These are phyloP conservation scores for Globia sparganii DNA, from an alignment of 2,888 invertebrate species.

Conservation along the genomic window DNA sequence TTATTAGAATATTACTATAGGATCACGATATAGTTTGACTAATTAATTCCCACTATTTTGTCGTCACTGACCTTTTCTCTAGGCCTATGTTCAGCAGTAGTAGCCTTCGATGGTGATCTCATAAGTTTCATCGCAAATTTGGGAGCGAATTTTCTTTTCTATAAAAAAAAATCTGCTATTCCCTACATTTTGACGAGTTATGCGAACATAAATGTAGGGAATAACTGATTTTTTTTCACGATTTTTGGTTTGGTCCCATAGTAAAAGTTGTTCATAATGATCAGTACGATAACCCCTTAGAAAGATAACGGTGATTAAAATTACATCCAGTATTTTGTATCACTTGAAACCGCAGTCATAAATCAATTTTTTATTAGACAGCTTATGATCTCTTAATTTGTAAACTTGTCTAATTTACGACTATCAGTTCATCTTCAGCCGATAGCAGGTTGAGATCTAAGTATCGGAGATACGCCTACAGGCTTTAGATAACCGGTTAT, in stretches of 20 bases:
- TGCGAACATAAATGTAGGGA: too few species aligned
- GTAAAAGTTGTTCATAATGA: too few species aligned
- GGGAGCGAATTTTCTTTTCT: too few species aligned
- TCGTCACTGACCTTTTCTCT: background rate
- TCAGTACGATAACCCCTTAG: too few species aligned
- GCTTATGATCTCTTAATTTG: slow-evolving; percentile 12
- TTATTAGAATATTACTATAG: background rate
- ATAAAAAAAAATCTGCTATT: too few species aligned
- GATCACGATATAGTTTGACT: background rate
- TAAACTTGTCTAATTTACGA: slow-evolving; percentile 25
- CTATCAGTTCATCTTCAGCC: slow-evolving; percentile 8
- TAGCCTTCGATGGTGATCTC: background rate
- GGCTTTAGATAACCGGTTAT: slow-evolving; percentile 23
- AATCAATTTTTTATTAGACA: slow-evolving; percentile 6
- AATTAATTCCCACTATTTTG: background rate
- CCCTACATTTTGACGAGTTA: too few species aligned
- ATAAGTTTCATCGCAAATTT: too few species aligned
- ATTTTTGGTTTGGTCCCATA: too few species aligned
- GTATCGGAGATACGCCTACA: slow-evolving; percentile 12
- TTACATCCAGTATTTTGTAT: too few species aligned
- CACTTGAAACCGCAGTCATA: background rate
- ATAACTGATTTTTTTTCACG: too few species aligned
- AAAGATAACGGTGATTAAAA: too few species aligned
- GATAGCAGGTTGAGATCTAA: slow-evolving; percentile 14
- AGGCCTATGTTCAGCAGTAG: background rate